Evolutionary conservation across 2,888 invertebrate genomes (phyloP).

Genomic region (Cordilura impudica): DNA sequence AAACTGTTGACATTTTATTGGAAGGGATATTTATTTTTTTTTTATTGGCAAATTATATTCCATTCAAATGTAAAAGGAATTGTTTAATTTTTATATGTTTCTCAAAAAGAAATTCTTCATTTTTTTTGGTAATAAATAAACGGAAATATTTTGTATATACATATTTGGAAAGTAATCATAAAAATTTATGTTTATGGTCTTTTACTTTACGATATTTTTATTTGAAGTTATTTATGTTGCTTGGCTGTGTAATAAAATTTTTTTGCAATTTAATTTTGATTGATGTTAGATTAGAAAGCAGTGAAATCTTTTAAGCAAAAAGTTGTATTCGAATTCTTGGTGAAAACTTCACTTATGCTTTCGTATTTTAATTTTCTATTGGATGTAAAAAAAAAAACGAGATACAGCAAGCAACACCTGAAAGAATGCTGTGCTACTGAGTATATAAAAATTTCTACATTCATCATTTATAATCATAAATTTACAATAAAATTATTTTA

Average conservation of each 20-base stretch:
- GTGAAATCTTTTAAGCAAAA: conserved; percentile 50
- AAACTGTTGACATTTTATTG: not conserved
- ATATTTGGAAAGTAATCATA: conserved; percentile 30
- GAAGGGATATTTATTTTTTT: not conserved
- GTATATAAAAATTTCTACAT: not conserved
- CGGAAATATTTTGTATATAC: not conserved
- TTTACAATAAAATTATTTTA: conserved; percentile 11
- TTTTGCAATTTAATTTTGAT: conserved; percentile 66
- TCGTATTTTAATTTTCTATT: conserved; percentile 37
- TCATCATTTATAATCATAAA: not conserved
- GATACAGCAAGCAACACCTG: conserved; percentile 36
- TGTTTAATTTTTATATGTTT: conserved; percentile 43
- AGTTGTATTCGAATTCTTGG: conserved; percentile 12
- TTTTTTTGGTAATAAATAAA: not conserved
- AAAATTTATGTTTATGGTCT: conserved; percentile 2
- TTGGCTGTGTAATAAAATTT: conserved; percentile 43
- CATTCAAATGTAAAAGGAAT: conserved; percentile 27
- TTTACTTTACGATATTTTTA: conserved; percentile 5
- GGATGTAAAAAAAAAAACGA: conserved; percentile 17
- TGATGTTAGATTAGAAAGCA: conserved; percentile 65
- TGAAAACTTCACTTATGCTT: not conserved
- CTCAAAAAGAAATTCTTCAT: not conserved
- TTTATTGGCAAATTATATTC: not conserved
- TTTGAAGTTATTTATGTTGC: not conserved
- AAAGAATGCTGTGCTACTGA: not conserved